These are phyloP conservation scores for Strigamia maritima DNA, from an alignment of 2,888 invertebrate genomes.

Conservation along the genomic window DNA sequence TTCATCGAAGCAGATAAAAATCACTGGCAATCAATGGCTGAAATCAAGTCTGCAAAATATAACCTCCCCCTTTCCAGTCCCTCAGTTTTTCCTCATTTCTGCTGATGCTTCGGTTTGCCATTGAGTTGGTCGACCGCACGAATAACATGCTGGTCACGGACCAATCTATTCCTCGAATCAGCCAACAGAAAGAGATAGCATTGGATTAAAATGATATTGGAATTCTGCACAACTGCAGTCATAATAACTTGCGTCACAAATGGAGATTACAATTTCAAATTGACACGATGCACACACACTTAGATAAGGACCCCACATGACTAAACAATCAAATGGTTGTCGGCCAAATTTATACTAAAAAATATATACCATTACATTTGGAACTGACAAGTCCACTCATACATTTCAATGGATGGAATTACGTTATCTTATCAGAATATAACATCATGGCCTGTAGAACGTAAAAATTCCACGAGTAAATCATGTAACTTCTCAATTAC, in stretches of 20 bases:
- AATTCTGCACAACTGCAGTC: constrained; percentile 16
- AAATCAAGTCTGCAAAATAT: constrained; percentile 25
- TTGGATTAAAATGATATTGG: constrained; percentile 22
- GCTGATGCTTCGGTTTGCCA: constrained; percentile 18
- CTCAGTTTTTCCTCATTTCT: constrained; percentile 15
- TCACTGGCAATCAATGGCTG: constrained; percentile 22
- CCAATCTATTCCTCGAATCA: constrained; percentile 19
- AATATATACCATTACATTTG: neutral
- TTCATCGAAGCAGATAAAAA: constrained; percentile 25
- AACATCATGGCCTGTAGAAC: neutral
- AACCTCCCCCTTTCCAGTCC: neutral
- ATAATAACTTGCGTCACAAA: constrained; percentile 25
- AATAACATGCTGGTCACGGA: constrained; percentile 27
- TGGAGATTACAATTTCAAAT: constrained; percentile 18
- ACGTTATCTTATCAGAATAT: neutral
- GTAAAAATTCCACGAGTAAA: neutral
- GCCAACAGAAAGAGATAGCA: constrained; percentile 27
- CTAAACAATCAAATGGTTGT: neutral
- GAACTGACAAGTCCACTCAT: neutral
- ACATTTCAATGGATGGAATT: neutral
- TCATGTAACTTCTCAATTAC: neutral
- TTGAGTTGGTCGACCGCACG: constrained; percentile 15
- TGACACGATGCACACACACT: constrained; percentile 26
- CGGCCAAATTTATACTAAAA: neutral
- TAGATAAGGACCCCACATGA: constrained; percentile 20